Base-by-base conservation (phyloP, 2,113 vertebrate species). In the Anoura caudifer region DNA sequence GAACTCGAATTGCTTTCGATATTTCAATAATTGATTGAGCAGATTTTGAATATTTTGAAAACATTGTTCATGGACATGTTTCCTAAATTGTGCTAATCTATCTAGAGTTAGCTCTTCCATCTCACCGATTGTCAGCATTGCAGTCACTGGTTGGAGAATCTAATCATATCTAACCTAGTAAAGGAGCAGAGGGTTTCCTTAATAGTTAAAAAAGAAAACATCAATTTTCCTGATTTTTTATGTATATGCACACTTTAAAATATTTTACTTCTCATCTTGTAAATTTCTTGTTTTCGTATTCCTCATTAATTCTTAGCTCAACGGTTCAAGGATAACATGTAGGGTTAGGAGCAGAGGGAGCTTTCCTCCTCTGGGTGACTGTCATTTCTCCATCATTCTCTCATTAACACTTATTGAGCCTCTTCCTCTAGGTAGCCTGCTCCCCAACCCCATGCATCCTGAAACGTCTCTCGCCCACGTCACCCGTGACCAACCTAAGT, bases 391-490 rank as follows among this genome's bases (percentile, higher is more conserved):
- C 65, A 41, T 9, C 26, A 0, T 22, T 33, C 54, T 54, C 65
- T 38, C 75, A 24, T 28, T 12, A 47, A 36, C 31, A 2, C 65
- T 20, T 5, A 8, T 0, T 4, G 15, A 22, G 28, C 54, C 52
- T 6, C 54, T 52, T 54, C 76, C 43, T 52, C 31, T 56, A 9
- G 36, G 54, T 17, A 79, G 56, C 45, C 77, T 45, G 43, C 45
- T 7, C 81, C 81, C 59, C 17, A 0, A 33, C 9, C 33, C 38
- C 45, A 12, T 3, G 0, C 45, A 22, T 36, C 54, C 91, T 4
- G 36, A 36, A 52, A 38, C 43, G 19, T 10, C 26, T 13, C 65
- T 24, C 2, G 2, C 38, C 65, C 1, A 1, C 3, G 0, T 75
- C 33, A 17, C 65, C 24, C 0, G 8, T 14, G 41, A 69, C 56